Evolutionary conservation across 37 sponge, comb jelly and placozoan genomes (phyloP), one percentile per base, ranked within the genome.

Genomic region (Chondrosia reniformis): DNA sequence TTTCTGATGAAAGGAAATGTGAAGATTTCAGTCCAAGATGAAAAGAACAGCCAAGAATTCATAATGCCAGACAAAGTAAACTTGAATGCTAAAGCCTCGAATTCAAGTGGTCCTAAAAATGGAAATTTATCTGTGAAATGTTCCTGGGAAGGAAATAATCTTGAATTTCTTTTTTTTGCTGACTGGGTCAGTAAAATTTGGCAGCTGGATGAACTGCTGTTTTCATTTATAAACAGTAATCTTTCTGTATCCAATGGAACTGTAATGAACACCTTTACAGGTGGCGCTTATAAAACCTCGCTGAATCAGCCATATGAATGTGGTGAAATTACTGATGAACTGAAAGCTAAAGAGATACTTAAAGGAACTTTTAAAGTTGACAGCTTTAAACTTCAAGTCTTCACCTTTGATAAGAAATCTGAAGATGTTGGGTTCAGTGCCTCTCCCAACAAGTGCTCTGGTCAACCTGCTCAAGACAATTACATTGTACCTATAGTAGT

Each of bases 311-410:
- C n/a, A 21, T 69, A 69, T 25, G n/a, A 3, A 36, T 69, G 72
- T 69, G 7, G 1, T 21, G 1, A 3, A 21, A 44, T 69, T 25
- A 31, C 32, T 9, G 39, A 43, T 40, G 13, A 2, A 1, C 72
- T 69, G 1, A 0, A 1, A 21, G 72, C 44, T 21, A 40, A 8
- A 40, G 2, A 12, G 7, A 19, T 30, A 1, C 42, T 43, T 34
- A 38, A 36, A 21, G 72, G 44, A 8, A 3, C 9, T 21, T 21
- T 69, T 17, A 38, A 17, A 21, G 42, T 69, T 34, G 43, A 69
- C 1, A 44, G 41, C n/a, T 69, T 69, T 34, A 38, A 69, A 25
- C n/a, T 69, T 21, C 72, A 69, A 40, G 72, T 25, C 15, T 69
- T 39, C 41, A n/a, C 5, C 37, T 69, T 69, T 25, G 8, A 6